phyloP scores from a whole-genome alignment of 2,113 vertebrate genomes.

The Lagopus leucura region DNA sequence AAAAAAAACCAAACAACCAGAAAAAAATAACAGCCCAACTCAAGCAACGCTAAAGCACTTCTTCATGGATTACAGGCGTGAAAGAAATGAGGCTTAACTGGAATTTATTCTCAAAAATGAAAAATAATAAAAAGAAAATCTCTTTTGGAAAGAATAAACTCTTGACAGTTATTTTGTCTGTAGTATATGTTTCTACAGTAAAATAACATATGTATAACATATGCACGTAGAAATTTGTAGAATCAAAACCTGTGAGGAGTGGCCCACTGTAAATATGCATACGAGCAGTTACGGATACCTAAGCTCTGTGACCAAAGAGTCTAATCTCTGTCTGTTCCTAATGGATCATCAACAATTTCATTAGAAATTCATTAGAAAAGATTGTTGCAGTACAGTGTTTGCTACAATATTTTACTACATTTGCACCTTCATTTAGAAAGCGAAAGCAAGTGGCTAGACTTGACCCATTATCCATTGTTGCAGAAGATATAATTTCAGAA shows the following conservation, averaged over 20 bases:
- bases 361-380: too few relatives aligned
- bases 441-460: background rate
- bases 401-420: background rate
- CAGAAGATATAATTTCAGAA: background rate
- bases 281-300: background rate
- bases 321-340: background rate
- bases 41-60: background rate
- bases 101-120: background rate
- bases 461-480: background rate
- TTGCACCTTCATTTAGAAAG: background rate
- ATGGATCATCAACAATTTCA: background rate
- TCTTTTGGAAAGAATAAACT: background rate
- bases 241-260: background rate
- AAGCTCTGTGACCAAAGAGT: background rate
- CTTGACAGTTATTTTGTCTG: background rate
- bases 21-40: background rate
- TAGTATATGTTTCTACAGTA: too few relatives aligned
- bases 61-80: accelerated
- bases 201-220: background rate
- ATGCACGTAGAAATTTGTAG: background rate
- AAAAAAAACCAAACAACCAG: too few relatives aligned
- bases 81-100: background rate
- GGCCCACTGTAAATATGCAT: background rate
- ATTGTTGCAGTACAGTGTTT: accelerated
- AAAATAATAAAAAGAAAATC: background rate